A percentile compares a stretch with the other conserved stretches of the same genome.
Conservation (phyloP, 2,797 vertebrate genomes). For the Coreius guichenoti region DNA sequence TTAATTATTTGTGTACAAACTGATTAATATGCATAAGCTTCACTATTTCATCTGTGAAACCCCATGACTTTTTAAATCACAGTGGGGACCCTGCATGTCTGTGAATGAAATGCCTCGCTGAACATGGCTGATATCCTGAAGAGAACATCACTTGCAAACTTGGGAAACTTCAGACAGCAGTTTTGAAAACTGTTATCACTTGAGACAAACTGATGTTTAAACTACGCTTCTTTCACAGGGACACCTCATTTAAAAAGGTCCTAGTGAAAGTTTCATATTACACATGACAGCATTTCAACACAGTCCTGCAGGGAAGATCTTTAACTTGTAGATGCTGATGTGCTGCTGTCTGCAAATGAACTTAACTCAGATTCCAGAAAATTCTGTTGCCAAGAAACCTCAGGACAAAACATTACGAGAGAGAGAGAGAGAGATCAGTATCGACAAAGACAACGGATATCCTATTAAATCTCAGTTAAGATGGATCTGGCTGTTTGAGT, state of each 20-base stretch:
- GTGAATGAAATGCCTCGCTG: background rate
- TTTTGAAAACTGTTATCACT: background rate
- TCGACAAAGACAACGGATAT: conserved; percentile 34
- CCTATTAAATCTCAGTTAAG: conserved; percentile 35
- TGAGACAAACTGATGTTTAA: conserved; percentile 16
- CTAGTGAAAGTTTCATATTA: background rate
- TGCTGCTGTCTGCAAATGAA: conserved; percentile 13
- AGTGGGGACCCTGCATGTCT: background rate
- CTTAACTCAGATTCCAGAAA: conserved; percentile 5
- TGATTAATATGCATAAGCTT: background rate
- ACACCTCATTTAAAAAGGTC: background rate
- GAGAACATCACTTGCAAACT: background rate
- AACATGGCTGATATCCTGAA: background rate
- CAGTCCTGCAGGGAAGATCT: background rate
- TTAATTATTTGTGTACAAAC: background rate
- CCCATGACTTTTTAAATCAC: background rate
- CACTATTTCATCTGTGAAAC: background rate
- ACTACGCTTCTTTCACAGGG: background rate
- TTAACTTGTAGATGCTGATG: background rate
- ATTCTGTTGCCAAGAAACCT: conserved; percentile 30
- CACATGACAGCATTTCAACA: background rate
- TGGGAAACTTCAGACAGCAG: conserved; percentile 9
- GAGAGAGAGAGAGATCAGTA: background rate
- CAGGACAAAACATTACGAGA: conserved; percentile 10
- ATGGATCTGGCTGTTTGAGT: conserved; percentile 10